Base-by-base conservation (phyloP, 2,888 invertebrate genomes). In the Sisyra nigra region DNA sequence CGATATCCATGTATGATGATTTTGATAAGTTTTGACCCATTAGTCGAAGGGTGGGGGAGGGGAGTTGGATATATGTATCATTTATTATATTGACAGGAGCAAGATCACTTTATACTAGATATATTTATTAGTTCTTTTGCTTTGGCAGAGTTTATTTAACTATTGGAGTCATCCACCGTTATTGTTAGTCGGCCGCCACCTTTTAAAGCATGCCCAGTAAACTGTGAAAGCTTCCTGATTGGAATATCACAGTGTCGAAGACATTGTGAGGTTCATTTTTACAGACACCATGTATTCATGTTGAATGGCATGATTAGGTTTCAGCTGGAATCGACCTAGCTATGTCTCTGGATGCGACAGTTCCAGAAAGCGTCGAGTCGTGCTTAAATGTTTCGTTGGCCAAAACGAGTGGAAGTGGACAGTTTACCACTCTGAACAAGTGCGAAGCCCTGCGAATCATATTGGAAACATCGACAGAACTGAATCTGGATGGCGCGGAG, bases 101-200 rank as follows among this genome's bases (percentile, higher is more conserved):
- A n/a, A n/a, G n/a, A n/a, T n/a, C n/a, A n/a, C n/a, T n/a, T n/a
- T n/a, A n/a, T n/a, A n/a, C n/a, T n/a, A n/a, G n/a, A n/a, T n/a
- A n/a, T n/a, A n/a, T n/a, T n/a, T n/a, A n/a, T n/a, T n/a, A n/a
- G n/a, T n/a, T n/a, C 76, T 42, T 81, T 86, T 53, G 72, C 78
- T 52, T 62, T 88, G 51, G 84, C 87, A 0, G 77, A 88, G 88
- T 57, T 66, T 92, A 17, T 65, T 94, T 0, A 94, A 94, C 62
- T 75, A 76, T 44, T 96, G 94, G 94, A 80, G 84, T 0, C 77
- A 80, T 52, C 77, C 81, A 33, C 82, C 92, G 1, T 63, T 94
- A 32, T 71, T 84, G 56, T 63, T 91, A 52, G 83, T 89, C 10
- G 92, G 2, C 82, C 86, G 1, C 80, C 84, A 7, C n/a, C n/a